Base-by-base conservation (phyloP, 2,888 invertebrate species). In the Hypena proboscidalis region DNA sequence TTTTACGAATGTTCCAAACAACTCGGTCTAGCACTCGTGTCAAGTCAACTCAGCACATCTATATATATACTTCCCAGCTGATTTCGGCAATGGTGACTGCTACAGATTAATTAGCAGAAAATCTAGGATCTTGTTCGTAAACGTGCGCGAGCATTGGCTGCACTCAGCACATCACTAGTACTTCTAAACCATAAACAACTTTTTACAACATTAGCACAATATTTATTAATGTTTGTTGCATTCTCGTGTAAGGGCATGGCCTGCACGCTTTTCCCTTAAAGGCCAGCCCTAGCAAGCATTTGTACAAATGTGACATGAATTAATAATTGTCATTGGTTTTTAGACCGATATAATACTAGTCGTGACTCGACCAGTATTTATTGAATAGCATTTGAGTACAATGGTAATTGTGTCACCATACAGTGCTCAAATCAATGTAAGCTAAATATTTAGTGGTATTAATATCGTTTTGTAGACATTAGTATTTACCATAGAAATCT, bases 211-310 rank as follows among this genome's bases (percentile, higher is more conserved):
- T 26, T 26, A 20, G 26, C 11, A 19, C 5, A 4, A 17, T n/a
- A n/a, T n/a, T n/a, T n/a, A n/a, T n/a, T n/a, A 17, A 5, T 4
- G 5, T 22, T 14, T 35, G 19, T 19, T 20, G 19, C 6, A 35
- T 19, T 26, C 26, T 26, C 35, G 35, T 30, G 30, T 38, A 27
- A 26, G 20, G 35, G 35, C 26, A 27, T 27, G 20, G 11, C 14
- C 20, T 23, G 25, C 38, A 25, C 23, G 19, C 31, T 23, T 31
- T 38, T 23, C 13, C 23, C 17, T 30, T 23, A 39, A 39, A 39
- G 25, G 39, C 14, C 30, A 38, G 31, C 6, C 14, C 9, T 9
- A 3, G 26, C 14, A 22, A 38, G 31, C 6, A 8, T 7, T 9
- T 2, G 26, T 7, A n/a, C 23, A 13, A 32, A 26, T 14, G 19